Conservation (phyloP, 2,113 vertebrate species). For the Sebastes fasciatus region DNA sequence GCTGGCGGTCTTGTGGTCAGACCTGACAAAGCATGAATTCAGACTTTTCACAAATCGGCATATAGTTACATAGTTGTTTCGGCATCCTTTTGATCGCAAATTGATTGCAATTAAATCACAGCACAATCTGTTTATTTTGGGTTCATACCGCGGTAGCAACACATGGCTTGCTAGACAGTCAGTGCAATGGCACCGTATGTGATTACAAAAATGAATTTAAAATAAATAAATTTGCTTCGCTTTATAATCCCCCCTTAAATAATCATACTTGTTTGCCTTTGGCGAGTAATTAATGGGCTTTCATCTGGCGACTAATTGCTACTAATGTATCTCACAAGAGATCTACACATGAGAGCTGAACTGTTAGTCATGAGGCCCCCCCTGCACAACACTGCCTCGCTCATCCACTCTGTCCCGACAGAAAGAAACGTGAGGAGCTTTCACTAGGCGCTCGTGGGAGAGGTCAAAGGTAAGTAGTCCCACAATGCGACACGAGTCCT, state of each 20-base stretch:
- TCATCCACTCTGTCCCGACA: conserved; percentile 2
- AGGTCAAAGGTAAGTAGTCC: conserved; percentile 36
- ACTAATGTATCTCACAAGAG: conserved; percentile 76
- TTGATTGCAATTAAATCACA: too few relatives aligned
- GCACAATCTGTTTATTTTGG: too few relatives aligned
- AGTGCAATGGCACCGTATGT: too few relatives aligned
- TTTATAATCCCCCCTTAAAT: conserved; percentile 72
- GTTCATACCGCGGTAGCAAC: too few relatives aligned
- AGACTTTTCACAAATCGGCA: too few relatives aligned
- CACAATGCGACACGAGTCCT: neutral
- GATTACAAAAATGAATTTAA: too few relatives aligned
- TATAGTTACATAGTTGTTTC: too few relatives aligned
- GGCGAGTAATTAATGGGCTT: conserved; percentile 79
- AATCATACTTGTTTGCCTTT: conserved; percentile 71
- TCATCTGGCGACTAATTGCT: conserved; percentile 80
- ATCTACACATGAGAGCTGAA: conserved; percentile 51
- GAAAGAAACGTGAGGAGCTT: neutral
- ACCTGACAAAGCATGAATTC: too few relatives aligned
- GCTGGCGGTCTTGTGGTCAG: too few relatives aligned
- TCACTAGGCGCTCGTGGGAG: neutral
- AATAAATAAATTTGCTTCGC: too few relatives aligned
- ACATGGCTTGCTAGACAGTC: too few relatives aligned
- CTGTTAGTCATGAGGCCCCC: conserved; percentile 8
- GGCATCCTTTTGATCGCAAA: too few relatives aligned
- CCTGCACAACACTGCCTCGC: conserved; percentile 22